Percentiles rank a stretch among this genome's conserved stretches.
These are phyloP conservation scores for Mythimna albipuncta DNA, from an alignment of 2,888 invertebrate species.

Conservation along the genomic window DNA sequence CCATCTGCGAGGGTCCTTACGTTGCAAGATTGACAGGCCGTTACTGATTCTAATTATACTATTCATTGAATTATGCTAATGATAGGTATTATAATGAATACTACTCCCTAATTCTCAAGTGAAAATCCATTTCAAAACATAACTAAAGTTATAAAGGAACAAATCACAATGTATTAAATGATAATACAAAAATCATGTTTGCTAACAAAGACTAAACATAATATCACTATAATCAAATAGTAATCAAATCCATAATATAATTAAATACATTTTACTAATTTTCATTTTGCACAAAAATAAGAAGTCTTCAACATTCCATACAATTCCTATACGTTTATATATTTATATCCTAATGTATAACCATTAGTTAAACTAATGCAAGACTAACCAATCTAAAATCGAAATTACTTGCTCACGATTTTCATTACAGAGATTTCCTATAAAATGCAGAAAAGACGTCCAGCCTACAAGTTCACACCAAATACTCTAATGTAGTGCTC, in stretches of 20 bases:
- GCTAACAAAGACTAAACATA: slow-evolving; percentile 83
- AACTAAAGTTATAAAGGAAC: slow-evolving; percentile 83
- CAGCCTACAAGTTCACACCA: slow-evolving; percentile 58
- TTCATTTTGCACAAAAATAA: slow-evolving; percentile 81
- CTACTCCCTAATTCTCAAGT: slow-evolving; percentile 64
- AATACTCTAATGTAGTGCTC: slow-evolving; percentile 60
- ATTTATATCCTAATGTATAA: slow-evolving; percentile 75
- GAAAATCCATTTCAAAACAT: slow-evolving; percentile 80
- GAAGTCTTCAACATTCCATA: slow-evolving; percentile 82
- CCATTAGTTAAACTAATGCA: slow-evolving; percentile 84
- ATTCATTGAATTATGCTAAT: slow-evolving; percentile 64
- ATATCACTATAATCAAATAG: slow-evolving; percentile 85
- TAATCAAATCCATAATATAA: slow-evolving; percentile 79
- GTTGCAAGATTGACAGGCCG: slow-evolving; percentile 24
- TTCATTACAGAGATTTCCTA: slow-evolving; percentile 69
- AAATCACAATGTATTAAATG: slow-evolving; percentile 81
- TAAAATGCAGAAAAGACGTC: slow-evolving; percentile 74
- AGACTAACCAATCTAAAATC: slow-evolving; percentile 74
- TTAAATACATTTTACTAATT: slow-evolving; percentile 77
- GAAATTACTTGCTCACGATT: slow-evolving; percentile 73
- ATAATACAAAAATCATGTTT: slow-evolving; percentile 77
- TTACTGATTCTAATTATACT: slow-evolving; percentile 54
- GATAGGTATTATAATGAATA: slow-evolving; percentile 66
- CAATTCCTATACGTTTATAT: slow-evolving; percentile 72
- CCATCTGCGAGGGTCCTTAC: slow-evolving; percentile 10